Base-by-base conservation (phyloP, 2,797 vertebrate genomes). In the Eulemur rubriventer region DNA sequence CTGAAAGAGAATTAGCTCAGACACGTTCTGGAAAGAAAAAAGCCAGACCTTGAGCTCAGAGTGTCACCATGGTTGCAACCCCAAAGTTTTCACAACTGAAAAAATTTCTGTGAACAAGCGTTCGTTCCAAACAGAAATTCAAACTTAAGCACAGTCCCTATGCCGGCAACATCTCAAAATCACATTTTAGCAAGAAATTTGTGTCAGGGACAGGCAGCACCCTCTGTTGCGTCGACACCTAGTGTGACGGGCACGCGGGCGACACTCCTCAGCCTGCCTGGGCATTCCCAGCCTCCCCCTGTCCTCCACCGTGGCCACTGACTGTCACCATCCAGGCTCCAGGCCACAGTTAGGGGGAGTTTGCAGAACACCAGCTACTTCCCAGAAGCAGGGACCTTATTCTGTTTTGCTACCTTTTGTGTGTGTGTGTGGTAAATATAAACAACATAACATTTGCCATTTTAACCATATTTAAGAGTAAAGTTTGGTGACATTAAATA, bases 111-210 rank as follows among this genome's bases (percentile, higher is more conserved):
- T 57, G 57, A 85, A 83, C 12, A 75, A 61, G 82, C 69, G 63
- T 35, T n/a, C 78, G 69, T 59, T 89, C 63, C 90, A 82, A 41
- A 61, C 57, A 78, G 83, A 84, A 82, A 96, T 89, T 72, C 76
- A 85, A n/a, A 85, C 61, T 24, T 57, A 4, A 85, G 46, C 50
- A 24, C 4, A 20, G 57, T 12, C n/a, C 41, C 50, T 9, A 46
- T 14, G 41, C 33, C 3, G 20, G 65, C 26, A 16, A 88, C 4
- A 41, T 57, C 79, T 90, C 91, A 38, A 83, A 84, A 75, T 38
- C 73, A 65, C 30, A 63, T 52, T 85, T 82, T 18, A 89, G 57
- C 11, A 63, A 85, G 57, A 94, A 70, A 87, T 38, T 2, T 33
- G 55, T 55, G 59, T 41, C 28, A 89, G 35, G 57, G 76, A 52